These are phyloP conservation scores for Xanthostigma xanthostigma DNA, from an alignment of 2,888 invertebrate genomes.

Conservation along the genomic window DNA sequence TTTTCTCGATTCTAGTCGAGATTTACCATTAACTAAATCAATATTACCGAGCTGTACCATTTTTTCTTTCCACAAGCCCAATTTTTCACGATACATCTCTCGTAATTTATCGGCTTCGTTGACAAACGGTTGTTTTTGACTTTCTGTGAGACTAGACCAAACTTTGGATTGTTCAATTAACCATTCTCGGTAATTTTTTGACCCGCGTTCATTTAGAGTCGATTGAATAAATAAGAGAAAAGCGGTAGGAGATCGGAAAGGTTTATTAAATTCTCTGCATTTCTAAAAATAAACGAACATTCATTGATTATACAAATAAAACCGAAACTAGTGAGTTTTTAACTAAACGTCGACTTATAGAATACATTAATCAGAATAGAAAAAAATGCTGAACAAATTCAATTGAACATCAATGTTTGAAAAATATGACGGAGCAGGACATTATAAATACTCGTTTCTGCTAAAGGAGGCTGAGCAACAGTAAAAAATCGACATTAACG, in stretches of 20 bases:
- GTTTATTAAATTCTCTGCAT: conserved; percentile 46
- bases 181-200: conserved; percentile 35
- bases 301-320: too few relatives aligned
- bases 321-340: too few relatives aligned
- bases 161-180: conserved; percentile 30
- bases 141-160: conserved; percentile 41
- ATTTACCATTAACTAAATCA: conserved; percentile 43
- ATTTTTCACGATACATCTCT: conserved; percentile 42
- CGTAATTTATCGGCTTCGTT: conserved; percentile 36
- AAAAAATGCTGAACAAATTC: too few relatives aligned
- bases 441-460: too few relatives aligned
- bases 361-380: too few relatives aligned
- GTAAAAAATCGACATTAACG: too few relatives aligned
- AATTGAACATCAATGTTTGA: too few relatives aligned
- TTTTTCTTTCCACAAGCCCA: conserved; percentile 54
- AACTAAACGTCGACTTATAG: too few relatives aligned
- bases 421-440: too few relatives aligned
- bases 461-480: too few relatives aligned
- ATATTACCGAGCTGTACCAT: conserved; percentile 53
- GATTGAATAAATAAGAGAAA: conserved; percentile 42
- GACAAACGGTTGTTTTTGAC: conserved; percentile 38
- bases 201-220: conserved; percentile 26
- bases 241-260: conserved; percentile 45
- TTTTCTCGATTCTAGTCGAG: conserved; percentile 22
- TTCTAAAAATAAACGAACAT: conserved; percentile 28